Evolutionary conservation across 2,113 vertebrate genomes (phyloP), one percentile per base, ranked within the genome.

Genomic region (Dendropsophus ebraccatus): DNA sequence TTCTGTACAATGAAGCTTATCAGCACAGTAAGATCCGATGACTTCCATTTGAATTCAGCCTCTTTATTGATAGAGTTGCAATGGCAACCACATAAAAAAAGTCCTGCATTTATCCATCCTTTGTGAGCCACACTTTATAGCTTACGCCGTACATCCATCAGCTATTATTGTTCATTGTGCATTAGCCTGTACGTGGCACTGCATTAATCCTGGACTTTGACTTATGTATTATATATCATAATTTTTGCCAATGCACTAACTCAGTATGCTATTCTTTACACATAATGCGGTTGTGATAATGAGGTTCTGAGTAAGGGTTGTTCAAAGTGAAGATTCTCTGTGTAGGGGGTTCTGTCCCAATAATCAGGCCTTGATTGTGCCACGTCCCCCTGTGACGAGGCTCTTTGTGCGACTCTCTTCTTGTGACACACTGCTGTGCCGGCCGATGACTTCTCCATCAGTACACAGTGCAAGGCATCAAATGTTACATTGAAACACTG

Each of bases 211-310:
- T 87, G 85, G 78, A 86, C 84, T 86, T 58, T 86, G 84, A 86
- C 84, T 81, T 73, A 78, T 54, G 76, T 86, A 86, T 86, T 86
- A 81, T 86, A 80, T 87, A 72, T 81, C 67, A 62, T 87, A 81
- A 87, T 87, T 87, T 87, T 81, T 81, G 37, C 47, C 85, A 81
- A 70, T 81, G 78, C 85, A 47, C 85, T 62, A 70, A 74, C 85
- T 81, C 85, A 87, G 85, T 87, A 74, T 87, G 85, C 85, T 74
- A 81, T 81, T 87, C 77, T 81, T 87, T 87, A 81, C 85, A 87
- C 85, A 87, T 87, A 87, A 87, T 81, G 77, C 78, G n/a, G 47
- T 73, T 32, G 67, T 81, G 77, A 87, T 87, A 87, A 87, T 87
- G 67, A 87, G 85, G 78, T 87, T 87, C 77, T 74, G 85, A 87